These are phyloP conservation scores for Anas bernieri DNA, from an alignment of 2,797 vertebrate genomes.

Conservation along the genomic window DNA sequence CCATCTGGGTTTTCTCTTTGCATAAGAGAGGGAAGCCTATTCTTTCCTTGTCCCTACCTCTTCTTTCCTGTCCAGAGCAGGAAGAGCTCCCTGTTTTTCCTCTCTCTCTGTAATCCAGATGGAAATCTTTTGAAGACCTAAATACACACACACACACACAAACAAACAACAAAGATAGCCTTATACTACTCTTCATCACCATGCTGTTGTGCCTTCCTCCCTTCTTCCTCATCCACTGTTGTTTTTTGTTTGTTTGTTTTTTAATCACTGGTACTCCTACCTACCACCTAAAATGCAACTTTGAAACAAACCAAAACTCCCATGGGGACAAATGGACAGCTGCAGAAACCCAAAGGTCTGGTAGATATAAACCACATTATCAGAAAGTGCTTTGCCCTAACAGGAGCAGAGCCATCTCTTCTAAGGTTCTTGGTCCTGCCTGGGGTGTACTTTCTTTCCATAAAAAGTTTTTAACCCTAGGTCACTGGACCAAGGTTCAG, in stretches of 20 bases:
- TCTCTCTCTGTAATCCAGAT: not conserved
- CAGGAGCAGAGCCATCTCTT: fast-evolving
- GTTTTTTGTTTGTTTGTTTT: not conserved
- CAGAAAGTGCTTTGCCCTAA: not conserved
- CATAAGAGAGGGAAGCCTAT: not conserved
- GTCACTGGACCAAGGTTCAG: fast-evolving
- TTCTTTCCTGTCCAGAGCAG: not conserved
- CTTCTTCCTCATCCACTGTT: not conserved
- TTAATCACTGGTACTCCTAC: not conserved
- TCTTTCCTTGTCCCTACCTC: not conserved
- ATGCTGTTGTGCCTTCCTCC: not conserved
- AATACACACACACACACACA: not conserved
- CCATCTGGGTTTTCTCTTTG: not conserved
- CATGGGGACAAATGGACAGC: not conserved
- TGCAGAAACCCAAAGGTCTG: not conserved
- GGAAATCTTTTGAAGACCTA: not conserved
- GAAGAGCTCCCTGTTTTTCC: not conserved
- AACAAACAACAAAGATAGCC: not conserved
- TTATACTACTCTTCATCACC: not conserved
- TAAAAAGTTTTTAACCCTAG: not conserved
- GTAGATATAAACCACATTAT: not conserved
- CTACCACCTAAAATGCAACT: not conserved
- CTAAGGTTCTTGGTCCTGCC: not conserved
- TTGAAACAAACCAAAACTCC: not conserved
- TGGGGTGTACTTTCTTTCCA: not conserved